These are phyloP conservation scores for Myotis lucifugus DNA, from an alignment of 2,113 vertebrate genomes.

Conservation along the genomic window DNA sequence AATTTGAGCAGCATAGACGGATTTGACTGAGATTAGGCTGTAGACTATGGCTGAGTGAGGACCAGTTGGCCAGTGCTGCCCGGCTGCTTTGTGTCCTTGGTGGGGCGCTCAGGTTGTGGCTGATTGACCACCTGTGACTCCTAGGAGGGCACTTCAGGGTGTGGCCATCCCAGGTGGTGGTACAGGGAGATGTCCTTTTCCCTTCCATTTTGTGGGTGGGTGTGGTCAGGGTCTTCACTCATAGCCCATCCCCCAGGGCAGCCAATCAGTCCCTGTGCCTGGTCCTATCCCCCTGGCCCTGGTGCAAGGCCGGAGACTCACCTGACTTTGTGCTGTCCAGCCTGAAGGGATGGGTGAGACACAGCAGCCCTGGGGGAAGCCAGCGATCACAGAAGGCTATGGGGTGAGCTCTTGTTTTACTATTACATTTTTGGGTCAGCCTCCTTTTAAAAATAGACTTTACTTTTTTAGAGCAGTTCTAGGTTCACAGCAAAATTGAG, in stretches of 20 bases:
- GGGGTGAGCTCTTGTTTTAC: background rate
- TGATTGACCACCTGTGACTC: background rate
- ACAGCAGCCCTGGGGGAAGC: background rate
- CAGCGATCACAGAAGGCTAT: background rate
- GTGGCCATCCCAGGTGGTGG: background rate
- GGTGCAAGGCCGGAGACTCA: background rate
- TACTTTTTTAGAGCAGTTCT: background rate
- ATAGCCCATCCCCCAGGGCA: accelerated
- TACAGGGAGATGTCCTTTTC: background rate
- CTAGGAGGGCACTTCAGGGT: background rate
- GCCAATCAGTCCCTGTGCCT: background rate
- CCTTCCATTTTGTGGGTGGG: background rate
- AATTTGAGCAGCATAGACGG: background rate
- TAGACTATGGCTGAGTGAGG: background rate
- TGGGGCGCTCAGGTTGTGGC: background rate
- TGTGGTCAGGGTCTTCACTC: background rate
- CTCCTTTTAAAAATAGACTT: background rate
- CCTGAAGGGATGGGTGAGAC: background rate
- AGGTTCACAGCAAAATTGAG: background rate
- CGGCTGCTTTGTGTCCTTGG: background rate
- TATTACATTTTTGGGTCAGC: background rate
- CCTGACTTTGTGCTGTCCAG: background rate
- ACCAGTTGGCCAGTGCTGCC: no score
- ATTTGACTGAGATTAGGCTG: background rate
- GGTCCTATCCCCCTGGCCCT: background rate